These are phyloP conservation scores for Hydractinia symbiolongicarpus DNA, from an alignment of 30 jellyfish, hydroid and myxozoan genomes.

Conservation along the genomic window DNA sequence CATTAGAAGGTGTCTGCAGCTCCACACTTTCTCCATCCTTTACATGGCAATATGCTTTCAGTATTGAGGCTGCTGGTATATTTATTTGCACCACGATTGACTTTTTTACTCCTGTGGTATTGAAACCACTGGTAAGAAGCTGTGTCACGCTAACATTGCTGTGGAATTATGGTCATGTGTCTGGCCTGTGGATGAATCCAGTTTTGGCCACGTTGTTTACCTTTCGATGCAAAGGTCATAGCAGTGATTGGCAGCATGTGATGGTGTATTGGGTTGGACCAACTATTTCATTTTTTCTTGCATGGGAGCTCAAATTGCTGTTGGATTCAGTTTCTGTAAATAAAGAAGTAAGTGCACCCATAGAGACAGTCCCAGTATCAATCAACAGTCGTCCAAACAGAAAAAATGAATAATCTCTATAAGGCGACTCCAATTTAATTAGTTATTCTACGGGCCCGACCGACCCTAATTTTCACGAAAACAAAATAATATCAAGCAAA, in stretches of 20 bases:
- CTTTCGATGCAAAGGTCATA: constrained; percentile 71
- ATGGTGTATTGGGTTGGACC: constrained; percentile 85
- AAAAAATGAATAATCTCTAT: no score
- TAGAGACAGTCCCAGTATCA: no score
- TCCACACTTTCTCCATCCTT: constrained; percentile 50
- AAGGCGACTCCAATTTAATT: no score
- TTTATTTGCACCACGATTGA: constrained; percentile 50
- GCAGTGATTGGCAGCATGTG: constrained; percentile 64
- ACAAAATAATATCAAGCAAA: no score
- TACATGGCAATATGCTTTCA: constrained; percentile 41
- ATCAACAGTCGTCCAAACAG: no score
- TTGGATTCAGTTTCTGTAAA: neutral
- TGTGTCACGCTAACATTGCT: constrained; percentile 37
- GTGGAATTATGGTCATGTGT: constrained; percentile 37
- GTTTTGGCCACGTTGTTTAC: constrained; percentile 83
- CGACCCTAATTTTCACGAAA: no score
- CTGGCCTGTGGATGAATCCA: constrained; percentile 97
- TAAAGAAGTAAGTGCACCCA: neutral
- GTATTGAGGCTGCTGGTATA: constrained; percentile 48
- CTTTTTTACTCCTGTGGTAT: constrained; percentile 39
- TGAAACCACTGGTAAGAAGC: constrained; percentile 73
- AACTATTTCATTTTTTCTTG: constrained; percentile 44
- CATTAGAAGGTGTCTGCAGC: constrained; percentile 36
- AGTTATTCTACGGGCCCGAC: no score
- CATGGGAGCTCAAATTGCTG: constrained; percentile 46